Evolutionary conservation across 2,797 vertebrate genomes (phyloP).

Genomic region (Echiichthys vipera): DNA sequence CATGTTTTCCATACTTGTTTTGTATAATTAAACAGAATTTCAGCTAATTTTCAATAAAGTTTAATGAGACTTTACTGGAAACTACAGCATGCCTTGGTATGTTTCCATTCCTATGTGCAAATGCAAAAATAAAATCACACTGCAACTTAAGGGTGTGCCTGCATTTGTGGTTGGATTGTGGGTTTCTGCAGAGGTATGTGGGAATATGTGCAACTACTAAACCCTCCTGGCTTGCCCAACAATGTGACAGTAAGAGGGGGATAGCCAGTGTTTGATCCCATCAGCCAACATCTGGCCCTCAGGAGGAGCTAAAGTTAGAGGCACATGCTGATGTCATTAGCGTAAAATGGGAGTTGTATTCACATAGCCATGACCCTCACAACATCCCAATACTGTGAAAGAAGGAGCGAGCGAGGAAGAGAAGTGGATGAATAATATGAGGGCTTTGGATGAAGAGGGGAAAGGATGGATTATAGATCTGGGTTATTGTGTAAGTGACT

Average conservation of each 20-base stretch:
- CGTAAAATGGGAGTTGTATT: constrained; percentile 75
- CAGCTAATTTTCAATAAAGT: neutral
- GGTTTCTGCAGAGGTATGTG: constrained; percentile 56
- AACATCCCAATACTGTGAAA: constrained; percentile 50
- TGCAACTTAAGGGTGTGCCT: constrained; percentile 28
- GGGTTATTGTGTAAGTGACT: constrained; percentile 30
- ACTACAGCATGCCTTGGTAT: constrained; percentile 5
- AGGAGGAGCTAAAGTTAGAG: constrained; percentile 79
- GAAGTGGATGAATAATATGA: constrained; percentile 28
- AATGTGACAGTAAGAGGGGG: constrained; percentile 59
- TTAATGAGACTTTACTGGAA: constrained; percentile 21
- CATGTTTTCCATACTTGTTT: constrained; percentile 3
- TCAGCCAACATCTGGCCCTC: constrained; percentile 80
- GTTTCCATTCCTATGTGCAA: constrained; percentile 20
- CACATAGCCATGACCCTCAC: constrained; percentile 70
- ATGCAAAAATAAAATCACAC: constrained; percentile 37
- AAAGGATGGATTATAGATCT: constrained; percentile 29
- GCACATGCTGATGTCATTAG: constrained; percentile 82
- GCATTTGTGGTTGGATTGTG: constrained; percentile 47
- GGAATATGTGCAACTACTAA: constrained; percentile 51
- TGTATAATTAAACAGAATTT: neutral
- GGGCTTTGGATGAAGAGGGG: constrained; percentile 14
- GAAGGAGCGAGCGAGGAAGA: constrained; percentile 12
- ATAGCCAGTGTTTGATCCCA: constrained; percentile 67
- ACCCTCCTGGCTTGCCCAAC: constrained; percentile 54